Conservation (phyloP, 2,113 vertebrate genomes). For the Tamias sibiricus region DNA sequence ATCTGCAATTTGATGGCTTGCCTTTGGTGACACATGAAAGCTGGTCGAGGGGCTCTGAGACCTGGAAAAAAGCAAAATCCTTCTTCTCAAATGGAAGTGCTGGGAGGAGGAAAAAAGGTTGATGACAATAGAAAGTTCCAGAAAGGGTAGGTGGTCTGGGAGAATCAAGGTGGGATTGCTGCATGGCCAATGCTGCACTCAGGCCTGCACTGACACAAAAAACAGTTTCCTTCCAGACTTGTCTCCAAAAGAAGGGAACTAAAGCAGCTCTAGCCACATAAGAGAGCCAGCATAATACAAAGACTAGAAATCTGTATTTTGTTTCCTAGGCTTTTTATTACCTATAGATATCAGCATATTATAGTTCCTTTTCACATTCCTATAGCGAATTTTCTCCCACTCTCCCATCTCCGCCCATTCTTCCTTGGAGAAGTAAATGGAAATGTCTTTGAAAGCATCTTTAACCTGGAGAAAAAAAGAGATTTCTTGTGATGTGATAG, state of each 20-base stretch:
- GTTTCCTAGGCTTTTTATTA: not conserved
- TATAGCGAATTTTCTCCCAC: conserved; percentile 78
- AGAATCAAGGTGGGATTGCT: not conserved
- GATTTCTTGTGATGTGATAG: not conserved
- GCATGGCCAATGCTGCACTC: accelerated
- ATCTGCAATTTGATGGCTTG: not conserved
- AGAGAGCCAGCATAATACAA: not conserved
- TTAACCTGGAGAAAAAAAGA: conserved; percentile 29
- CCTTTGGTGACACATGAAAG: conserved; percentile 71
- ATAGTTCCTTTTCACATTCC: conserved; percentile 81
- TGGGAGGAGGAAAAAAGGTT: not conserved
- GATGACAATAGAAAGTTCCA: too few species aligned
- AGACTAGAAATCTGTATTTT: not conserved
- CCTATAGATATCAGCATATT: conserved; percentile 68
- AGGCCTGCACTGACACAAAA: accelerated
- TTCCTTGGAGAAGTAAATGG: conserved; percentile 76
- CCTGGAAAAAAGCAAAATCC: conserved; percentile 52
- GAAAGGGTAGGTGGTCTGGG: too few species aligned
- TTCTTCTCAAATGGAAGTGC: not conserved
- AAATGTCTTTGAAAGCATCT: conserved; percentile 74
- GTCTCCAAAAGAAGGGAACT: not conserved
- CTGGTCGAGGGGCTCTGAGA: conserved; percentile 63
- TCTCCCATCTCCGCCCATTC: conserved; percentile 78
- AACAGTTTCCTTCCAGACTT: not conserved
- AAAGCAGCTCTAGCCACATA: too few species aligned